These are phyloP conservation scores for Micromussa lordhowensis DNA, from an alignment of 92 coral and sea anemone genomes.

Conservation along the genomic window DNA sequence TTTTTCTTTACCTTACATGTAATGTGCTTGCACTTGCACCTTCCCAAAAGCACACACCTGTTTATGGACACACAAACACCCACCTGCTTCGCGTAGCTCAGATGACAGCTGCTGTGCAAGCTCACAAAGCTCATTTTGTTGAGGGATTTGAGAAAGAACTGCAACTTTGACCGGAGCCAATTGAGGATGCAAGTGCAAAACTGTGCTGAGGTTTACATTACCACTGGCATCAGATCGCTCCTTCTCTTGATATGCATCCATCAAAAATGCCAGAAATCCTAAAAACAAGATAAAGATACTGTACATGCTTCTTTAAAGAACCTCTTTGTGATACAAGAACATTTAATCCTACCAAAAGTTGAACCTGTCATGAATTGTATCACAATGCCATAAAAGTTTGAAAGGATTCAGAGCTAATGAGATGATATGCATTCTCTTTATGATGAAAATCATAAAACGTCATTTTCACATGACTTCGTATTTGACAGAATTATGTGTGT, in stretches of 20 bases:
- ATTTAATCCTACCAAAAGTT: not conserved
- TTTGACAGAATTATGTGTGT: too few species aligned
- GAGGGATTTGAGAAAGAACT: slow-evolving; percentile 58
- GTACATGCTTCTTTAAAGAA: not conserved
- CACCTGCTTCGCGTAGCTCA: slow-evolving; percentile 93
- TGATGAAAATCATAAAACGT: too few species aligned
- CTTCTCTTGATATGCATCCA: slow-evolving; percentile 91
- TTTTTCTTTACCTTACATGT: too few species aligned
- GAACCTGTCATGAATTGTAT: not conserved
- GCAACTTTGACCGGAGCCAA: slow-evolving; percentile 93
- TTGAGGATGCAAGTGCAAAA: slow-evolving; percentile 84
- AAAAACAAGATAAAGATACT: not conserved
- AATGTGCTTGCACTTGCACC: too few species aligned
- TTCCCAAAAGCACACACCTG: not conserved
- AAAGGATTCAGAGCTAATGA: not conserved
- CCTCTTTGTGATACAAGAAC: not conserved
- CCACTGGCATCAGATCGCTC: slow-evolving; percentile 66
- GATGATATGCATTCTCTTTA: too few species aligned
- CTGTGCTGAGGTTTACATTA: slow-evolving; percentile 46
- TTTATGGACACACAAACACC: not conserved
- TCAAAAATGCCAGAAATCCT: slow-evolving; percentile 89
- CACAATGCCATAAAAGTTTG: not conserved
- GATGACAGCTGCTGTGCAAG: slow-evolving; percentile 87
- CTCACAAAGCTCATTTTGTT: slow-evolving; percentile 71
- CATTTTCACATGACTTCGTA: too few species aligned